Base-by-base conservation (phyloP, 2,113 vertebrate species). In the Tauraco erythrolophus region DNA sequence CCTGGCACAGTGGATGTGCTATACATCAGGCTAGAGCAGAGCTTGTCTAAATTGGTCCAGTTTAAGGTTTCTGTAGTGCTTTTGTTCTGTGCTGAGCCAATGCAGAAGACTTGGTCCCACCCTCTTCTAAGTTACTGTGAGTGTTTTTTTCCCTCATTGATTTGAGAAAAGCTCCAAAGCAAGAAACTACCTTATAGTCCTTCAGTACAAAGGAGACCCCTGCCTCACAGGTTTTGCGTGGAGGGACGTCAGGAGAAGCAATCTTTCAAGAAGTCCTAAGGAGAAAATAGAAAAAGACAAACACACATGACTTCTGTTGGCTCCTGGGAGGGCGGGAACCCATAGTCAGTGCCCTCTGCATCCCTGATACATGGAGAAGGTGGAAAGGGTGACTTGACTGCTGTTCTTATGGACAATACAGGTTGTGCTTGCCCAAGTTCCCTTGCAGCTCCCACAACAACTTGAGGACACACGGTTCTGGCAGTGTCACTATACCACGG, bases 401-500 rank as follows among this genome's bases (percentile, higher is more conserved):
- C 6, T 61, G 28, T 41, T 48, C 18, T 46, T 39, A 35, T 2
- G 28, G 30, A 13, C 19, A 31, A 31, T 6, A 14, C 14, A 22
- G 10, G 22, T 27, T 33, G 11, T 3, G 11, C 50, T 56, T 50
- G 70, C 46, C 45, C 9, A 16, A 23, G 11, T 16, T 37, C 18
- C 9, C 46, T 58, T 41, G 51, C 25, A 61, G 39, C 30, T 89
- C 8, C 27, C 3, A 1, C 12, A 30, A n/a, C 21, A 19, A 13
- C 24, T 16, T 24, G 64, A 35, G 30, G 65, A 27, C 9, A 24
- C 2, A 7, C 19, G 5, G 39, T 14, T 39, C 53, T 54, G 58
- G 27, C 31, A 41, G n/a, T 2, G n/a, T 10, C 24, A 3, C 10
- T 2, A 30, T 30, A 6, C 28, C 17, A 18, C 3, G 1, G 2